These are phyloP conservation scores for Gymnorhina tibicen DNA, from an alignment of 2,113 vertebrate species.

Conservation along the genomic window DNA sequence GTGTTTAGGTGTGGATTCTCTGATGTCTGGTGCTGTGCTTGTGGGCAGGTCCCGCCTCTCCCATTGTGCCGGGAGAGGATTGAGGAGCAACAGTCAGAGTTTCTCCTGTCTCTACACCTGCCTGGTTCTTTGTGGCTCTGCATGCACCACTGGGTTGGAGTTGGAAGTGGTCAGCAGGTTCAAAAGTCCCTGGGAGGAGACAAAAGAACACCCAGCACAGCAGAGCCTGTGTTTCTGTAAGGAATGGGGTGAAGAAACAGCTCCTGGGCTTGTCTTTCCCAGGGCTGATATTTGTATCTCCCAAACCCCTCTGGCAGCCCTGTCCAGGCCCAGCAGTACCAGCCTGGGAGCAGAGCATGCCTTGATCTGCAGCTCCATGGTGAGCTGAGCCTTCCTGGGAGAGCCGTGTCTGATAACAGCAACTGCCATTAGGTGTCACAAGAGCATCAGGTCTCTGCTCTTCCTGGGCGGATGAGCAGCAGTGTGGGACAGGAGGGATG, in stretches of 20 bases:
- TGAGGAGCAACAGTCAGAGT: neutral
- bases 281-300: neutral
- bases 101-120: neutral
- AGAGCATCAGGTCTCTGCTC: conserved; percentile 12
- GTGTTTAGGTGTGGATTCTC: neutral
- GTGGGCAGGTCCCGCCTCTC: neutral
- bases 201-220: neutral
- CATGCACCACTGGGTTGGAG: neutral
- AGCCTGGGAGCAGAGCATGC: neutral
- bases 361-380: rapidly evolving
- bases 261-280: neutral
- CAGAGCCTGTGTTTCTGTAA: rapidly evolving
- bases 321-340: neutral
- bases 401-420: neutral
- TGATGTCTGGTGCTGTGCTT: neutral
- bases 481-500: neutral
- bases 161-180: neutral
- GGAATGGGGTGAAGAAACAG: neutral
- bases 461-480: neutral
- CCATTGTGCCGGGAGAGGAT: rapidly evolving
- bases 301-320: neutral
- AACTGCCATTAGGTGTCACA: conserved; percentile 51
- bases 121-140: neutral
- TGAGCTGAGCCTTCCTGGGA: neutral
- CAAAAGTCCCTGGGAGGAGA: neutral